Evolutionary conservation across 2,113 vertebrate species (phyloP).

Genomic region (Brienomyrus brachyistius): DNA sequence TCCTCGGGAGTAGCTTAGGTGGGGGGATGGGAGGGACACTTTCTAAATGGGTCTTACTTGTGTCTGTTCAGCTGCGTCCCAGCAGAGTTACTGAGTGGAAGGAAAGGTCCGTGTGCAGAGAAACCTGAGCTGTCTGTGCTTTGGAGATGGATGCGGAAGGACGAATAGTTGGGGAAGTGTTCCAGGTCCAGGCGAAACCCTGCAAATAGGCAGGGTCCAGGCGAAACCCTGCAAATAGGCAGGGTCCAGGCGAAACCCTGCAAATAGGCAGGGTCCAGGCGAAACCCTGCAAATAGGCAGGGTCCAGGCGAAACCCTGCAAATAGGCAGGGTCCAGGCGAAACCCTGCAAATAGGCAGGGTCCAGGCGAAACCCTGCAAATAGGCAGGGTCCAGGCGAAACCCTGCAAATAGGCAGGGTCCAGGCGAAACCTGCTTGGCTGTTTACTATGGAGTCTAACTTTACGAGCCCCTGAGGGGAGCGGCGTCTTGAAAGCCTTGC

Average conservation of each 20-base stretch:
- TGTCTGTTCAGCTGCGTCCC: not conserved
- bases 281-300: not conserved
- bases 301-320: no score
- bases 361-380: not conserved
- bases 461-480: not conserved
- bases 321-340: not conserved
- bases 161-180: slow-evolving; percentile 4
- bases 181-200: not conserved
- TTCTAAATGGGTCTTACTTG: not conserved
- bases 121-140: slow-evolving; percentile 26
- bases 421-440: not conserved
- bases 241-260: no score
- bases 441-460: not conserved
- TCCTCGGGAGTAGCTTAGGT: not conserved
- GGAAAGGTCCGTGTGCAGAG: slow-evolving; percentile 28
- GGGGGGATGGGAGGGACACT: not conserved
- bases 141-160: slow-evolving; percentile 10
- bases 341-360: not conserved
- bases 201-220: not conserved
- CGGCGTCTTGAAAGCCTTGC: not conserved
- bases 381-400: no score
- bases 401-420: no score
- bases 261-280: no score
- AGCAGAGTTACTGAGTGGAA: not conserved
- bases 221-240: not conserved